Percentiles rank a stretch among this genome's conserved stretches.
Evolutionary conservation across 1,140 invertebrate species (phyloP).

Genomic region (Procambarus virginalis): DNA sequence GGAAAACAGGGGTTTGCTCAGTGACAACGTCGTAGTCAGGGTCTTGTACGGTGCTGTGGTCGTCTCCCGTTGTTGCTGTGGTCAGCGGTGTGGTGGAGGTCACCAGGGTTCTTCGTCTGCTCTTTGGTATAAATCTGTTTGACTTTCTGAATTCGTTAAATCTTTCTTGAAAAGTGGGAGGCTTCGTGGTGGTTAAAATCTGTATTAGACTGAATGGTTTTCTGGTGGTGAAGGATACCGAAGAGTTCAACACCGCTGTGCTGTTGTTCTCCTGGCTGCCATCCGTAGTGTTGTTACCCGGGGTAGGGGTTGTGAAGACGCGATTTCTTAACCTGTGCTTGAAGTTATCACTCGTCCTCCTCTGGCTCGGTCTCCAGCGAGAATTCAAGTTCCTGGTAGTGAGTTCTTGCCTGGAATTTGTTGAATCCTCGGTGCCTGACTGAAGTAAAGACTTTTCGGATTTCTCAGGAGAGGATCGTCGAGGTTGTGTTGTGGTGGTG

Average conservation of each 20-base stretch:
- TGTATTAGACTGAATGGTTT: background rate
- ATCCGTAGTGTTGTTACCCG: background rate
- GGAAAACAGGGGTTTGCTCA: background rate
- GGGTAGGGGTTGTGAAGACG: background rate
- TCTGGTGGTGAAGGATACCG: background rate
- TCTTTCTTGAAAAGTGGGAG: constrained; percentile 36
- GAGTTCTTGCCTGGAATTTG: background rate
- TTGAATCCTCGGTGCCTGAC: background rate
- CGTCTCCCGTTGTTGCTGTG: background rate
- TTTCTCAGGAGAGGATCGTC: background rate
- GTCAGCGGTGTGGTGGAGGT: background rate
- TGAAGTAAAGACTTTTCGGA: background rate
- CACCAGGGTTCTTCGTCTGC: background rate
- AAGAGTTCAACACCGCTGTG: no score
- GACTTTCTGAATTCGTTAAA: constrained; percentile 7
- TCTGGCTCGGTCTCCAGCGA: background rate
- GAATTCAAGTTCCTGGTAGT: background rate
- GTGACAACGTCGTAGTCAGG: constrained; percentile 1
- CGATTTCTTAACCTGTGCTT: background rate
- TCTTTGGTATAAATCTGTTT: constrained; percentile 37
- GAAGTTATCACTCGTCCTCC: background rate
- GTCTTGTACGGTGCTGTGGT: background rate
- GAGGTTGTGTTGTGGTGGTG: background rate
- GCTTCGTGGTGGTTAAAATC: constrained; percentile 12
- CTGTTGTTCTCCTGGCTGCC: background rate